phyloP scores from a whole-genome alignment of 2,888 invertebrate genomes.

The Aphodius granarius region DNA sequence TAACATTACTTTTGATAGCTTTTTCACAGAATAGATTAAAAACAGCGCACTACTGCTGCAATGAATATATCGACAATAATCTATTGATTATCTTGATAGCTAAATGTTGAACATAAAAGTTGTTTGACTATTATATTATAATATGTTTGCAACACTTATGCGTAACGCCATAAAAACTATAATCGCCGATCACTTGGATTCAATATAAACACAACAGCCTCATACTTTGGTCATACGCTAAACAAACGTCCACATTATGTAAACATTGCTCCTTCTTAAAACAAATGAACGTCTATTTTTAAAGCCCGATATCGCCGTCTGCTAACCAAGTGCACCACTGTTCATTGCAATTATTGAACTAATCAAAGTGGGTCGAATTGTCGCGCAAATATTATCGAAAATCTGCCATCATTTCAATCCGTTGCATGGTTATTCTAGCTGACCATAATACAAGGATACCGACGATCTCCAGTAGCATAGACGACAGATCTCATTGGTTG shows the following conservation, averaged over 20 bases:
- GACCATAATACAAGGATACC: background rate
- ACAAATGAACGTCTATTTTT: constrained; percentile 10
- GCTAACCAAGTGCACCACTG: background rate
- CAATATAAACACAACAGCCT: background rate
- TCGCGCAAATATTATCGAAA: background rate
- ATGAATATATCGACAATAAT: too few relatives aligned
- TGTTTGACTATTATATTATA: too few relatives aligned
- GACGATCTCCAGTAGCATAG: background rate
- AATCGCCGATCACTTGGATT: background rate
- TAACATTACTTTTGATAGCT: too few relatives aligned
- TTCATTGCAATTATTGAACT: background rate
- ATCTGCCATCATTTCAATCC: background rate
- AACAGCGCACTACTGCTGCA: too few relatives aligned
- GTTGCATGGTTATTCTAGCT: background rate
- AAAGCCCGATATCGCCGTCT: background rate
- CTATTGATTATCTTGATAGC: too few relatives aligned
- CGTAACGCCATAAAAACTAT: too few relatives aligned
- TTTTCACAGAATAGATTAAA: too few relatives aligned
- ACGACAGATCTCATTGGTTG: constrained; percentile 32
- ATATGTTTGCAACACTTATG: too few relatives aligned
- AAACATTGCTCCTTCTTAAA: constrained; percentile 7
- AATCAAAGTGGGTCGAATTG: background rate
- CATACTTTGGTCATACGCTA: background rate
- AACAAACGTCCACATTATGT: background rate
- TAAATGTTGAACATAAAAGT: too few relatives aligned